Percentiles rank a stretch among this genome's conserved stretches.
Conservation (phyloP, 2,797 vertebrate genomes). For the Darevskia nairensis region DNA sequence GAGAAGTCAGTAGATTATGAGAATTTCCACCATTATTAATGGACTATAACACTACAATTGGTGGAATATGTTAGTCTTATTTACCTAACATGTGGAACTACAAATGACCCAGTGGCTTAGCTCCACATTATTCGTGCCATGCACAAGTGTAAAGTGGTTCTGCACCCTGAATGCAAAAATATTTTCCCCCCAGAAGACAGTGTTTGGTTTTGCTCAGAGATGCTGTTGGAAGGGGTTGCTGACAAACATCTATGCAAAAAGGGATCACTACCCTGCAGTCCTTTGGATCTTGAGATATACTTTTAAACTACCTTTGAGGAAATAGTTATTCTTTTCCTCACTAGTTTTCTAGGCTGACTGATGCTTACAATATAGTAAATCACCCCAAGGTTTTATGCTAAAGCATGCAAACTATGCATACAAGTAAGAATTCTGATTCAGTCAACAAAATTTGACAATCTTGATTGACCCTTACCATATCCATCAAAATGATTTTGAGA, state of each 20-base stretch:
- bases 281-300: not conserved
- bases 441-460: not conserved
- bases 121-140: not conserved
- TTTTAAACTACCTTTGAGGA: not conserved
- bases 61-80: not conserved
- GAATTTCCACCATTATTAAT: not conserved
- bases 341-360: not conserved
- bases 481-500: not conserved
- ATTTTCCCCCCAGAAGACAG: not conserved
- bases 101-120: not conserved
- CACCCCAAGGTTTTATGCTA: not conserved
- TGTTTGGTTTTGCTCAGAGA: not conserved
- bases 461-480: not conserved
- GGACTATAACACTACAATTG: not conserved
- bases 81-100: not conserved
- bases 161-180: not conserved
- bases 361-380: not conserved
- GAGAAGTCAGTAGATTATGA: not conserved
- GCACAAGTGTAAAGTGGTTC: not conserved
- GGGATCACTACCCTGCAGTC: too few relatives aligned
- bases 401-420: not conserved
- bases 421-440: not conserved
- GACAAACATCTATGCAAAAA: not conserved
- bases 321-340: not conserved
- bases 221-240: not conserved